phyloP scores from a whole-genome alignment of 2,888 invertebrate genomes.

The Diploptera punctata region DNA sequence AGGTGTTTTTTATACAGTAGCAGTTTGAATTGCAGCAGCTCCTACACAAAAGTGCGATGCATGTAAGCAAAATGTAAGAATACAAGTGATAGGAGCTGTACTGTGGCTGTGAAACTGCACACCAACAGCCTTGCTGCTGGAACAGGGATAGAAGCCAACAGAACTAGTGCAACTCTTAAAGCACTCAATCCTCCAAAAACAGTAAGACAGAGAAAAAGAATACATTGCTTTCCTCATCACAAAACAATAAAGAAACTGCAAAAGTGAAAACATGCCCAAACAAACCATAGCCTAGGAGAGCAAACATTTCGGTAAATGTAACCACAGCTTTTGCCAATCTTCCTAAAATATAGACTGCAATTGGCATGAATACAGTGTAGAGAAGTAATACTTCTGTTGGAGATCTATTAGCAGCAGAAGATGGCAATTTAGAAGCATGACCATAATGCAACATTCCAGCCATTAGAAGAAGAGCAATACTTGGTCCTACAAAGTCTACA shows the following conservation, averaged over 20 bases:
- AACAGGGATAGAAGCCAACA: conserved; percentile 56
- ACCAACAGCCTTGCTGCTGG: conserved; percentile 59
- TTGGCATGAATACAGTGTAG: conserved; percentile 53
- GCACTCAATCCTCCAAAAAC: conserved; percentile 59
- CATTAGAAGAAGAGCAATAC: conserved; percentile 53
- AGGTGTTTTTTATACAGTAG: no score
- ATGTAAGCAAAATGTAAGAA: conserved; percentile 61
- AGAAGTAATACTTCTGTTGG: conserved; percentile 51
- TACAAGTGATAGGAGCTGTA: conserved; percentile 59
- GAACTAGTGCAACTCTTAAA: conserved; percentile 56
- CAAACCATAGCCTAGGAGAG: conserved; percentile 57
- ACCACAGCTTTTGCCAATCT: conserved; percentile 52
- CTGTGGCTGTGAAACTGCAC: conserved; percentile 56
- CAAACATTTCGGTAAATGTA: conserved; percentile 53
- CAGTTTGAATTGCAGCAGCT: neutral
- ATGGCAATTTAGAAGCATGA: conserved; percentile 51
- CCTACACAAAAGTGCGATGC: conserved; percentile 56
- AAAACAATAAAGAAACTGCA: conserved; percentile 53
- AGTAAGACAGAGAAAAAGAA: conserved; percentile 57
- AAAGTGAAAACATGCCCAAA: conserved; percentile 59
- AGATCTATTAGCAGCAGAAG: conserved; percentile 47
- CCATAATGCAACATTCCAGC: conserved; percentile 53
- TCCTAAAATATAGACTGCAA: conserved; percentile 51
- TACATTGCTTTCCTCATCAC: conserved; percentile 54
- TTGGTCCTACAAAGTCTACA: conserved; percentile 57